phyloP scores from a whole-genome alignment of 2,797 vertebrate genomes.

The Lacerta bilineata region DNA sequence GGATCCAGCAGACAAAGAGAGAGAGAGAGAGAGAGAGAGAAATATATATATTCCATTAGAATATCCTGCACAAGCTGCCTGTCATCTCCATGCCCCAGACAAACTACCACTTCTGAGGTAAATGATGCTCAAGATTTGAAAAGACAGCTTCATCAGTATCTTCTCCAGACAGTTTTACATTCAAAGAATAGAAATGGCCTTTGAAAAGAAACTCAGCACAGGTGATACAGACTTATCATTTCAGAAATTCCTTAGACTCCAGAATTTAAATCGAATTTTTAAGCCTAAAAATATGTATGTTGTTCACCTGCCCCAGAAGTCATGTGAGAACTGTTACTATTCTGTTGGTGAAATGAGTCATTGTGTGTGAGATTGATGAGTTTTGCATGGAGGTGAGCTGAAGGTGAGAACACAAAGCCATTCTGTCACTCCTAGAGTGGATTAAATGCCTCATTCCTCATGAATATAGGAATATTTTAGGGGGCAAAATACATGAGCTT shows the following conservation, averaged over 20 bases:
- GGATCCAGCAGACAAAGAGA: neutral
- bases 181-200: neutral
- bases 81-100: conserved; percentile 2
- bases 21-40: neutral
- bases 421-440: conserved; percentile 38
- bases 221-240: conserved; percentile 58
- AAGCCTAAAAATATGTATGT: conserved; percentile 60
- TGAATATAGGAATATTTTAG: conserved; percentile 67
- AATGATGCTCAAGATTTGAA: conserved; percentile 24
- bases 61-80: conserved; percentile 14
- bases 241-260: conserved; percentile 33
- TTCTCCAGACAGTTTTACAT: conserved; percentile 7
- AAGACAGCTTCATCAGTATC: conserved; percentile 31
- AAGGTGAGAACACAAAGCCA: conserved; percentile 64
- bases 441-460: conserved; percentile 65
- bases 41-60: conserved; percentile 12
- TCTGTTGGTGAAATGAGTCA: conserved; percentile 68
- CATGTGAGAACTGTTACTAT: conserved; percentile 31
- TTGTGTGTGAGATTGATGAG: conserved; percentile 74
- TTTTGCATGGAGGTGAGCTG: conserved; percentile 80
- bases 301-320: conserved; percentile 48
- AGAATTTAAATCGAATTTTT: conserved; percentile 53
- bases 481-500: conserved; percentile 59
- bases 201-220: conserved; percentile 30
- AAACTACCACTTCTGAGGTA: conserved; percentile 17